phyloP scores from a whole-genome alignment of 2,113 vertebrate genomes.

The Nerophis ophidion region DNA sequence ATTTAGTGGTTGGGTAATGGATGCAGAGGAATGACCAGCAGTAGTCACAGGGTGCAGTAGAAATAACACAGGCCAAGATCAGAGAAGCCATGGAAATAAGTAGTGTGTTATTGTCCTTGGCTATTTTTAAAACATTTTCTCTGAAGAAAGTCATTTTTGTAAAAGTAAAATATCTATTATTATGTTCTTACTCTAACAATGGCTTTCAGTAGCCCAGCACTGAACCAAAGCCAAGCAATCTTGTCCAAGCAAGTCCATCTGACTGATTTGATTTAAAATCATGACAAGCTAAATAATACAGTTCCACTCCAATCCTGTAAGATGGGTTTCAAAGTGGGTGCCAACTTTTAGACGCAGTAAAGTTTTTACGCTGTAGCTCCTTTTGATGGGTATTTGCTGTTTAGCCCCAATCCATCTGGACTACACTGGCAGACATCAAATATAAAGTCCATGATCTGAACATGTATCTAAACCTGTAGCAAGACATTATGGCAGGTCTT shows the following conservation, averaged over 20 bases:
- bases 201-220: too few relatives aligned
- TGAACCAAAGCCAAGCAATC: neutral
- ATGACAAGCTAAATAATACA: neutral
- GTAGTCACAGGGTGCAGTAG: constrained; percentile 19
- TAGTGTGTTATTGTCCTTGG: constrained; percentile 17
- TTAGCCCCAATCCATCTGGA: neutral
- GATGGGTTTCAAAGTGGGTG: neutral
- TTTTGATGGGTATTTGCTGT: neutral
- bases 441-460: neutral
- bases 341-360: neutral
- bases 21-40: constrained; percentile 36
- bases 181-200: neutral
- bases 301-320: too few relatives aligned
- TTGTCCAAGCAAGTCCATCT: neutral
- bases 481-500: neutral
- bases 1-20: constrained; percentile 46
- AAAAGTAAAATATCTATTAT: neutral
- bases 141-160: neutral
- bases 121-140: neutral
- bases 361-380: neutral
- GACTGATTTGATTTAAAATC: neutral
- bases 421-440: neutral
- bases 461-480: neutral
- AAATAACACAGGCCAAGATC: constrained; percentile 24
- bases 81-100: constrained; percentile 26